These are phyloP conservation scores for Callyntrura guangdongensis DNA, from an alignment of 2,888 invertebrate genomes.

Conservation along the genomic window DNA sequence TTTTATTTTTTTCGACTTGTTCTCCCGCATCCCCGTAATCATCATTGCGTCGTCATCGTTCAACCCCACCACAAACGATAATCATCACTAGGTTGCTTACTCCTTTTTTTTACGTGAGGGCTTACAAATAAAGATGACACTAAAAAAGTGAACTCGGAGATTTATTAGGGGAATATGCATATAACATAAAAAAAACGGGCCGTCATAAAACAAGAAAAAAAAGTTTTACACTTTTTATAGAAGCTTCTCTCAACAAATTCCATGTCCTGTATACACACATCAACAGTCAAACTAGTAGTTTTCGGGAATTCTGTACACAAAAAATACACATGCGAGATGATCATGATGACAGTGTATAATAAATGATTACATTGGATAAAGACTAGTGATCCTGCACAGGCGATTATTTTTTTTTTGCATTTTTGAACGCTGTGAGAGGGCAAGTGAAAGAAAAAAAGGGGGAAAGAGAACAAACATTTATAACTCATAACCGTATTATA, in stretches of 20 bases:
- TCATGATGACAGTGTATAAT: background rate
- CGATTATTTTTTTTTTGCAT: background rate
- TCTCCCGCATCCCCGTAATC: conserved; percentile 20
- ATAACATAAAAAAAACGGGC: conserved; percentile 12
- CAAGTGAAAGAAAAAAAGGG: background rate
- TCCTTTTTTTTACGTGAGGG: background rate
- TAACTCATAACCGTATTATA: background rate
- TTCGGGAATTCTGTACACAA: too few species aligned
- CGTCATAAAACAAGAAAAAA: too few species aligned
- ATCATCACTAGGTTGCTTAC: conserved; percentile 5
- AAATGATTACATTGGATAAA: background rate
- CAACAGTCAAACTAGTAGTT: too few species aligned
- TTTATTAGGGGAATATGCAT: conserved; percentile 33
- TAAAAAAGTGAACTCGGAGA: conserved; percentile 34
- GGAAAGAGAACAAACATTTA: background rate
- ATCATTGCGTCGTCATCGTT: too few species aligned
- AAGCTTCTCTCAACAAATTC: too few species aligned
- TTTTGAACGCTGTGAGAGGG: background rate
- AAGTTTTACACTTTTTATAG: too few species aligned
- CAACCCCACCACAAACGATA: too few species aligned
- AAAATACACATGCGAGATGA: too few species aligned
- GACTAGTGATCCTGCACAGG: background rate
- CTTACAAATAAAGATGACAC: conserved; percentile 32
- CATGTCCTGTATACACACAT: too few species aligned
- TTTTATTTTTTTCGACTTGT: conserved; percentile 7